Evolutionary conservation across 2,888 invertebrate genomes (phyloP), one percentile per base, ranked within the genome.

Genomic region (Ormyrus pomaceus): DNA sequence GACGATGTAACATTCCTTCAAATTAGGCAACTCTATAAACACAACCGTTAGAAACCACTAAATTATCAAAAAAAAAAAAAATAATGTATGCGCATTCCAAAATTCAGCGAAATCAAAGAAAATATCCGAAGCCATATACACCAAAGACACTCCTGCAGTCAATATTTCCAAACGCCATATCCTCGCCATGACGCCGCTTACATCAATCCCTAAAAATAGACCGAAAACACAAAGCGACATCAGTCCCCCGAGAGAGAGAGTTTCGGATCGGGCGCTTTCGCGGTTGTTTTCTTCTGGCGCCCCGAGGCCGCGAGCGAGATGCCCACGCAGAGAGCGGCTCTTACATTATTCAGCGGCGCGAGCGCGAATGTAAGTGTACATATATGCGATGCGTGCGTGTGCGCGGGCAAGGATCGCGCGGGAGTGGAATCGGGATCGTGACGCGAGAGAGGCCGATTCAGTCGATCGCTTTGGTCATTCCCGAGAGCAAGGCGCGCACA

Each of bases 401-500:
- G 19, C 13, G 48, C 8, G 13, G 48, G 13, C 56, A 48, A 48
- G 56, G 51, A 50, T 53, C 53, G 53, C 61, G 65, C 73, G 56
- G 55, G 73, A 74, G 75, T 53, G 48, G 56, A 56, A 64, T 64
- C 55, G 56, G 64, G 58, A 77, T 77, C 74, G 73, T 19, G 64
- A 64, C 66, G 55, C 48, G 76, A 48, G 34, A 34, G 58, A 13
- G 51, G 0, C n/a, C 34, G 46, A 62, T 59, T 68, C 78, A 62
- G 73, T 73, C 62, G 72, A 78, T 73, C 62, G 66, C 73, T 78
- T 78, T 78, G 73, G 73, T 68, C 62, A 73, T 68, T 78, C 68
- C 34, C 48, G n/a, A 9, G 46, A 50, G 61, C n/a, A 11, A n/a
- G 55, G 13, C 72, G 59, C 59, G 59, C 34, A 6, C 6, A 3